Conservation (phyloP, 2,888 invertebrate genomes). For the Meiosimyza platycephala region DNA sequence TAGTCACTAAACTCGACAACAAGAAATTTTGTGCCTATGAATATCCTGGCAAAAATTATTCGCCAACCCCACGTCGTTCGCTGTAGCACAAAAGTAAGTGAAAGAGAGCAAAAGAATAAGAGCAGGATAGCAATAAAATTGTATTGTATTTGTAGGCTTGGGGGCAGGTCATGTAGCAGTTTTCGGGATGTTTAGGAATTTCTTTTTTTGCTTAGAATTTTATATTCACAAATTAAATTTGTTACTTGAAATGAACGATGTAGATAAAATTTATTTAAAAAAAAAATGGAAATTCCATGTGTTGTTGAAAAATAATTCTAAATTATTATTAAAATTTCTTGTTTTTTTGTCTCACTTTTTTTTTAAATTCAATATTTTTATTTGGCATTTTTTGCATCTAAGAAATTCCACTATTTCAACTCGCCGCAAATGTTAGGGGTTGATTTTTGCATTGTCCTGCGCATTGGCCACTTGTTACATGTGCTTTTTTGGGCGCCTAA, state of each 20-base stretch:
- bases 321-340: not conserved
- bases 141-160: constrained; percentile 11
- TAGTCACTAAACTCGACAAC: constrained; percentile 56
- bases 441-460: constrained; percentile 56
- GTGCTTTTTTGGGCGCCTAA: constrained; percentile 39
- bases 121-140: constrained; percentile 25
- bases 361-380: constrained; percentile 1
- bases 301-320: too few species aligned
- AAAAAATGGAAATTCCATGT: too few species aligned
- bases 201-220: too few species aligned
- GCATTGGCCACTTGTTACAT: constrained; percentile 47
- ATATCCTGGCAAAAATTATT: constrained; percentile 32
- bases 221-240: too few species aligned
- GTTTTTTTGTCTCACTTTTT: not conserved
- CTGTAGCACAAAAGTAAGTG: not conserved
- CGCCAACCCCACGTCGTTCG: constrained; percentile 18
- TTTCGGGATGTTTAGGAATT: constrained; percentile 12
- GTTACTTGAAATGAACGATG: too few species aligned
- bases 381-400: constrained; percentile 24
- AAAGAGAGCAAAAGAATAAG: not conserved
- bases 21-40: not conserved
- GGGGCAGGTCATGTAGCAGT: constrained; percentile 20
- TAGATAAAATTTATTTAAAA: too few species aligned
- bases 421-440: constrained; percentile 50
- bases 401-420: constrained; percentile 36